These are phyloP conservation scores for Nyctibius grandis DNA, from an alignment of 2,797 vertebrate genomes.

Conservation along the genomic window DNA sequence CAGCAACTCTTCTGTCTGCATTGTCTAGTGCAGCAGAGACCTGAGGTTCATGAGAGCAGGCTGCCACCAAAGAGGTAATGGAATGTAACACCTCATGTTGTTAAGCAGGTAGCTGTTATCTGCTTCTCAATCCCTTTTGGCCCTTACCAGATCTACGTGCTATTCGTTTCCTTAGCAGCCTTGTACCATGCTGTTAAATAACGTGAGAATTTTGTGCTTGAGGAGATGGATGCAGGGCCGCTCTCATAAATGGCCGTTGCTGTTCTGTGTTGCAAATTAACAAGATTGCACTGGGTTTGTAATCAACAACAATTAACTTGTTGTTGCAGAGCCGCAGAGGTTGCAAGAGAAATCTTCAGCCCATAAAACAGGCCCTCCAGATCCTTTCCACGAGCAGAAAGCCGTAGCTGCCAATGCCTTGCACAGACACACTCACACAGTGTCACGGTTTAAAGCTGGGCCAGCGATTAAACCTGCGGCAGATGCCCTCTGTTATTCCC, in stretches of 20 bases:
- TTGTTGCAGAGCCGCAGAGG: conserved; percentile 1
- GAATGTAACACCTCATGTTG: background rate
- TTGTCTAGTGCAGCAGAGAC: background rate
- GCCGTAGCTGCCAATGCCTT: fast-evolving
- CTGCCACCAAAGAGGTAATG: background rate
- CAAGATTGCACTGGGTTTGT: conserved; percentile 30
- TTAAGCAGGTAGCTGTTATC: background rate
- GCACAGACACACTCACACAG: too few species aligned
- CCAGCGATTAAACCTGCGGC: too few species aligned
- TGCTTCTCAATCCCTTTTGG: background rate
- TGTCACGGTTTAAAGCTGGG: too few species aligned
- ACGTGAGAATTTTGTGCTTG: background rate
- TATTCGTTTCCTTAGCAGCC: background rate
- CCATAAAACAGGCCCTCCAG: background rate
- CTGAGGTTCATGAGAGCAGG: background rate
- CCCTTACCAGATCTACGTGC: background rate
- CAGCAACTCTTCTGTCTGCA: background rate
- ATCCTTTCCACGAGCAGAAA: background rate
- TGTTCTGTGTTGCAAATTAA: conserved; percentile 31
- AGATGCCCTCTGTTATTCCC: too few species aligned
- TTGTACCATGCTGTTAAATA: background rate
- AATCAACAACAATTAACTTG: conserved; percentile 44
- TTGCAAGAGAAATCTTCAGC: background rate
- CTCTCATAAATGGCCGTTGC: background rate
- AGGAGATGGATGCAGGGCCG: background rate